Evolutionary conservation across 2,797 vertebrate species (phyloP).

Genomic region (Serranus cabrilla): DNA sequence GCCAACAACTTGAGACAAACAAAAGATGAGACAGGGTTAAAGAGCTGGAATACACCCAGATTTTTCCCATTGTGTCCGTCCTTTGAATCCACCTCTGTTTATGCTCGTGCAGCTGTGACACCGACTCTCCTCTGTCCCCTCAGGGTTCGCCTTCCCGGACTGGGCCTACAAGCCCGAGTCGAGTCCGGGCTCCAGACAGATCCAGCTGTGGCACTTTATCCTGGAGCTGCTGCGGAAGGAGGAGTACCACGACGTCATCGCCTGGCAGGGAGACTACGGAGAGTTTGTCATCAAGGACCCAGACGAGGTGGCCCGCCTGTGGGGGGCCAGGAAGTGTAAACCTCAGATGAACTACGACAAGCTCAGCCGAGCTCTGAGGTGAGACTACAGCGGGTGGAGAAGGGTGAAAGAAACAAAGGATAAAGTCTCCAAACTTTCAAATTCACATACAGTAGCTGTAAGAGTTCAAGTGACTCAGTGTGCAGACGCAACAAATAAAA

Average conservation of each 20-base stretch:
- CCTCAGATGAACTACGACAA: slow-evolving; percentile 98
- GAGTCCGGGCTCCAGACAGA: slow-evolving; percentile 93
- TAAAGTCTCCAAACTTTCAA: not conserved
- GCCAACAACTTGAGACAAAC: not conserved
- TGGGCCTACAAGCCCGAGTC: slow-evolving; percentile 97
- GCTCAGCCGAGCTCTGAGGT: slow-evolving; percentile 94
- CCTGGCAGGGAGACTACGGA: slow-evolving; percentile 95
- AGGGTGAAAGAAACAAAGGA: not conserved
- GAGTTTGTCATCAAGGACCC: slow-evolving; percentile 97
- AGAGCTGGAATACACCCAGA: not conserved
- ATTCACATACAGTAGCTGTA: not conserved
- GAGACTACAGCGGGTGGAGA: slow-evolving; percentile 29
- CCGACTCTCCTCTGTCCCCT: not conserved
- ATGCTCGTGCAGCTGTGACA: slow-evolving; percentile 17
- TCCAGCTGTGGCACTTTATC: slow-evolving; percentile 97
- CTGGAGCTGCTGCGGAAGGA: slow-evolving; percentile 93
- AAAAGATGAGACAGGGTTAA: not conserved
- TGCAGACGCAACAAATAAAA: not conserved
- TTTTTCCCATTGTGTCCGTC: not conserved
- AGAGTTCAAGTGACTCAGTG: no score
- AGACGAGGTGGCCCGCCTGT: slow-evolving; percentile 93
- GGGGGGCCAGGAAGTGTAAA: slow-evolving; percentile 94
- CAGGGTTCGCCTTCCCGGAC: slow-evolving; percentile 94
- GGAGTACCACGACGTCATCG: slow-evolving; percentile 94
- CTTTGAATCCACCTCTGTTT: not conserved